These are phyloP conservation scores for Lepus townsendii DNA, from an alignment of 2,797 vertebrate species.

Conservation along the genomic window DNA sequence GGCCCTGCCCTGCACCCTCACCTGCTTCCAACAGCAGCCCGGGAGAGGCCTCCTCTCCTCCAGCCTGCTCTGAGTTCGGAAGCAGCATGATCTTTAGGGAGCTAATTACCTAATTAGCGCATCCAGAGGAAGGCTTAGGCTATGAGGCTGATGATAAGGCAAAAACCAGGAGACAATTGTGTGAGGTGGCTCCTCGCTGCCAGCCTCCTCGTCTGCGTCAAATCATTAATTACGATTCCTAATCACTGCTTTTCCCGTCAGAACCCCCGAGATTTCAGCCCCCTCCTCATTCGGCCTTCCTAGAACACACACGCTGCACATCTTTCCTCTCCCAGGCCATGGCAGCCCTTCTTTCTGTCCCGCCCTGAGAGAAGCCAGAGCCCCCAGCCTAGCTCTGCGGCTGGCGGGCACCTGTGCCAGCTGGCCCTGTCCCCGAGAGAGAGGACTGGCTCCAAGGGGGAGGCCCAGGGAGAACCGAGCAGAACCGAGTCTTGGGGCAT, in stretches of 20 bases:
- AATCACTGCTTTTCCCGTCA: constrained; percentile 68
- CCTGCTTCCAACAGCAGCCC: background rate
- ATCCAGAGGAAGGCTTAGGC: constrained; percentile 72
- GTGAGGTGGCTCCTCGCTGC: constrained; percentile 38
- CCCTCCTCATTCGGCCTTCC: constrained; percentile 46
- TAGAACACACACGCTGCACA: background rate
- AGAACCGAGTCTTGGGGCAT: background rate
- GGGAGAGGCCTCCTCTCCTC: background rate
- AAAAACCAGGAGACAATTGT: constrained; percentile 67
- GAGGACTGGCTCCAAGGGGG: too few species aligned
- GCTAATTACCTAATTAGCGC: constrained; percentile 82
- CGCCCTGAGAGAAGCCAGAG: background rate
- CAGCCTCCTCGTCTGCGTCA: constrained; percentile 64
- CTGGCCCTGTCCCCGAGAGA: background rate
- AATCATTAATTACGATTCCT: constrained; percentile 79
- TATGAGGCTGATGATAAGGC: constrained; percentile 69
- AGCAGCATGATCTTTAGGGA: constrained; percentile 76
- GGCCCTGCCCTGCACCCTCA: background rate
- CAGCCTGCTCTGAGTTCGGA: background rate
- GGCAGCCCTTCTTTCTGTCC: background rate
- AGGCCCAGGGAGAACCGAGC: too few species aligned
- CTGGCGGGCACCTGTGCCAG: background rate
- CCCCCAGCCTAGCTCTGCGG: fast-evolving
- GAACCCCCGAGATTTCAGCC: constrained; percentile 68
- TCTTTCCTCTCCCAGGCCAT: background rate